Percentiles rank a stretch among this genome's conserved stretches.
Conservation (phyloP, 2,113 vertebrate species). For the Rhegmatorhina hoffmannsi region DNA sequence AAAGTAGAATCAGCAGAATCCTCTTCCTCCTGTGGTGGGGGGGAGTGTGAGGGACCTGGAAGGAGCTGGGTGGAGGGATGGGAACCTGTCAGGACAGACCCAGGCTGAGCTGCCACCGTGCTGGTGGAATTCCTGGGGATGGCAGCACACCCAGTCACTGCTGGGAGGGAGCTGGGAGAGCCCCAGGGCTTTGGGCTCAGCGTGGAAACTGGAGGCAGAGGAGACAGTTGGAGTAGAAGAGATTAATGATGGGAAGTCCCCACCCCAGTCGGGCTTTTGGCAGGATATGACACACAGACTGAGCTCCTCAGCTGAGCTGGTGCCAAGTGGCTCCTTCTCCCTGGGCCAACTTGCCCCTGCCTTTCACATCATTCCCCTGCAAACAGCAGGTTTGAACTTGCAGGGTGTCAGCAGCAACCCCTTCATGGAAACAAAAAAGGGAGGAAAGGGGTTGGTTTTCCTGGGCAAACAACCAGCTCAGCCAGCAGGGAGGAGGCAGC, state of each 20-base stretch:
- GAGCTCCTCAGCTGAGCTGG: not conserved
- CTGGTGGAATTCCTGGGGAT: constrained; percentile 41
- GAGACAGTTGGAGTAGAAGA: not conserved
- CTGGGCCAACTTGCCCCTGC: constrained; percentile 23
- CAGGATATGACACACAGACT: constrained; percentile 17
- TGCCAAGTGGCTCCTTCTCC: constrained; percentile 20
- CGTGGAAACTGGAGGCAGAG: not conserved
- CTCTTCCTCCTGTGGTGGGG: not conserved
- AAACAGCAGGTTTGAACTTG: not conserved
- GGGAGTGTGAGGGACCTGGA: not conserved
- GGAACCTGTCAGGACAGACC: constrained; percentile 32
- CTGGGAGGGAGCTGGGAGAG: not conserved
- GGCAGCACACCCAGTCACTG: not conserved
- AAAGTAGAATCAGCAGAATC: not conserved
- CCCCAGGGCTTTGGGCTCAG: not conserved
- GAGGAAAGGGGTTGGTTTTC: not conserved
- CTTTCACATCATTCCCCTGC: not conserved
- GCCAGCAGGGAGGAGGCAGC: not conserved
- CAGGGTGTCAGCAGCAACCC: not conserved
- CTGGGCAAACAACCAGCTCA: not conserved
- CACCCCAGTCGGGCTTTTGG: not conserved
- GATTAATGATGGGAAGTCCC: constrained; percentile 49
- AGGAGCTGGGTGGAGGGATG: not conserved
- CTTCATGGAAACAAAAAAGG: not conserved
- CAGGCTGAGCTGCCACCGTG: not conserved